Conservation (phyloP, 2,888 invertebrate species). For the Erebia ligea region DNA sequence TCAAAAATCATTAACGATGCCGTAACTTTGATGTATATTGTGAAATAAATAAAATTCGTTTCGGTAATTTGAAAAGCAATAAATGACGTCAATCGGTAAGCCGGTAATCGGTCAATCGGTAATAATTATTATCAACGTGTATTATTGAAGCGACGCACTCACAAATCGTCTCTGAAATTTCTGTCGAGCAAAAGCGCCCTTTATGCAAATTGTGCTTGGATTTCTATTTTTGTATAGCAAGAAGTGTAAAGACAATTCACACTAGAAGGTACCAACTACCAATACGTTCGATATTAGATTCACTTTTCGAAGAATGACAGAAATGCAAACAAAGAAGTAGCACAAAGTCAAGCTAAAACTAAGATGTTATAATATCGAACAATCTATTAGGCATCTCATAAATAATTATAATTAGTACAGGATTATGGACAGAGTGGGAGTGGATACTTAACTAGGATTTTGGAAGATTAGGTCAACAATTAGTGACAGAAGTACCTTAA, state of each 20-base stretch:
- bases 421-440: no score
- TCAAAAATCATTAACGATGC: not conserved
- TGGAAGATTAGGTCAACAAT: no score
- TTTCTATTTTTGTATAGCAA: not conserved
- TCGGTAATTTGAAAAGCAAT: not conserved
- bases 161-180: not conserved
- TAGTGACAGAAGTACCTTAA: no score
- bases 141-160: not conserved
- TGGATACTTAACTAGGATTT: no score
- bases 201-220: no score
- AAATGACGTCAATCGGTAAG: not conserved
- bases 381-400: no score
- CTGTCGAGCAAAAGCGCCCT: not conserved
- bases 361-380: not conserved
- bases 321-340: not conserved
- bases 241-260: not conserved
- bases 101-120: no score
- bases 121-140: not conserved
- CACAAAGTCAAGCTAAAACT: not conserved
- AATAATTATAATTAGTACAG: no score
- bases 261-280: not conserved
- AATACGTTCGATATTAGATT: not conserved
- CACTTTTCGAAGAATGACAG: not conserved
- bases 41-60: not conserved
- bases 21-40: not conserved